These are phyloP conservation scores for Agrypnia vestita DNA, from an alignment of 1,140 invertebrate species.

Conservation along the genomic window DNA sequence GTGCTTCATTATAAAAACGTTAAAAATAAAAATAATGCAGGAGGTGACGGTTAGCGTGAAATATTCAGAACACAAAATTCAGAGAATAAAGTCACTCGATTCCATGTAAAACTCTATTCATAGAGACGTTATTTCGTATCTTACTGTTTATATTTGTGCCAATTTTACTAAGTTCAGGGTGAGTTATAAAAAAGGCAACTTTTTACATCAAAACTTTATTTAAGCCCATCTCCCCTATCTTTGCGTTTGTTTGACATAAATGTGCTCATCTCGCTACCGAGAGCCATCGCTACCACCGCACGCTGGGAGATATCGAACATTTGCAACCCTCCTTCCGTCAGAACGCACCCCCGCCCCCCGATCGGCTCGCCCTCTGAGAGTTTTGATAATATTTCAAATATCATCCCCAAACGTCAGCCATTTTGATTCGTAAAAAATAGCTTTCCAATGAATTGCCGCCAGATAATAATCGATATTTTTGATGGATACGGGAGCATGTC, in stretches of 20 bases:
- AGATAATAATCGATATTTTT: slow-evolving; percentile 32
- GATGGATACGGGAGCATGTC: slow-evolving; percentile 11
- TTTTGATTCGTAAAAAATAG: slow-evolving; percentile 37
- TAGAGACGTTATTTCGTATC: slow-evolving; percentile 49
- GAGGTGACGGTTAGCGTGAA: too few relatives aligned
- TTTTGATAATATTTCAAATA: slow-evolving; percentile 42
- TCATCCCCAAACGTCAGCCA: slow-evolving; percentile 25
- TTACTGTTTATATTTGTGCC: slow-evolving; percentile 58
- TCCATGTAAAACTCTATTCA: too few relatives aligned
- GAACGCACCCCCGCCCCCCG: background rate
- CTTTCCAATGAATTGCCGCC: slow-evolving; percentile 40
- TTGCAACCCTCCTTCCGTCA: slow-evolving; percentile 28
- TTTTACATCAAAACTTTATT: slow-evolving; percentile 62
- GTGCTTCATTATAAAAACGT: too few relatives aligned
- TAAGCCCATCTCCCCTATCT: slow-evolving; percentile 54
- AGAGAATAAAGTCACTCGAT: too few relatives aligned
- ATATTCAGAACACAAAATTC: too few relatives aligned
- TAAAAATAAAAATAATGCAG: too few relatives aligned
- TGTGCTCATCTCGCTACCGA: slow-evolving; percentile 56
- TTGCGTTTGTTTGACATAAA: slow-evolving; percentile 60
- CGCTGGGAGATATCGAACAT: slow-evolving; percentile 55
- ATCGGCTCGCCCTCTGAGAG: slow-evolving; percentile 28
- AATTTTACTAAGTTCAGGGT: slow-evolving; percentile 59
- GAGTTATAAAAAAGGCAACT: slow-evolving; percentile 58
- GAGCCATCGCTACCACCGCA: slow-evolving; percentile 17